Conservation (phyloP, 2,113 vertebrate genomes). For the Lepisosteus osseus region DNA sequence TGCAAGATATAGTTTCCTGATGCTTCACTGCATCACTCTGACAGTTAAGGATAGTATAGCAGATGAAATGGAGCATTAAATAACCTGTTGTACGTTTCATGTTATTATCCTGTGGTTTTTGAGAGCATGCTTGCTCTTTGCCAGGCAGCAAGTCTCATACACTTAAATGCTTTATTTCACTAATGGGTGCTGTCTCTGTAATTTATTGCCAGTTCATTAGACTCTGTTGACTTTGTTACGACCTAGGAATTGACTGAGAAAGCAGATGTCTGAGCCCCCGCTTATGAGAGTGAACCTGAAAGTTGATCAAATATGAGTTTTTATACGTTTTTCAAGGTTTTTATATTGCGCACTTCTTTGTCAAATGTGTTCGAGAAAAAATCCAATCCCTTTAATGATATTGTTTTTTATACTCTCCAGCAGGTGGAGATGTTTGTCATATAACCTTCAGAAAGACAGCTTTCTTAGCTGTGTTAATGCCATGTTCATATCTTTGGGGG, state of each 20-base stretch:
- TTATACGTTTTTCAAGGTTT: neutral
- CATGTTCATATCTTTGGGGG: constrained; percentile 23
- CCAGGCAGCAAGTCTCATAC: neutral
- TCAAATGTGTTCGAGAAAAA: too few species aligned
- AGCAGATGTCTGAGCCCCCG: neutral
- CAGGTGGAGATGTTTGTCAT: constrained; percentile 49
- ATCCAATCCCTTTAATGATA: too few species aligned
- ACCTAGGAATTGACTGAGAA: neutral
- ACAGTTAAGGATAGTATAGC: neutral
- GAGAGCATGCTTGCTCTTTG: neutral
- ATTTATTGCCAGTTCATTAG: constrained; percentile 9
- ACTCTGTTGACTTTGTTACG: neutral
- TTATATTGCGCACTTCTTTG: neutral
- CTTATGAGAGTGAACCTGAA: neutral
- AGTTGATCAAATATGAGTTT: neutral
- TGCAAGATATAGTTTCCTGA: neutral
- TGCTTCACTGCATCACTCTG: neutral
- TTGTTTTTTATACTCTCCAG: constrained; percentile 10
- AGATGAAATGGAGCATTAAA: neutral
- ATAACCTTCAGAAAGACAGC: constrained; percentile 14
- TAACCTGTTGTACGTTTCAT: neutral
- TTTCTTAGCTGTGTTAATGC: constrained; percentile 16
- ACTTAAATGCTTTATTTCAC: constrained; percentile 3
- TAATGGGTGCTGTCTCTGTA: constrained; percentile 8
- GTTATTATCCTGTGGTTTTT: constrained; percentile 5